Conservation (phyloP, 2,888 invertebrate species). For the Zeuzera pyrina region DNA sequence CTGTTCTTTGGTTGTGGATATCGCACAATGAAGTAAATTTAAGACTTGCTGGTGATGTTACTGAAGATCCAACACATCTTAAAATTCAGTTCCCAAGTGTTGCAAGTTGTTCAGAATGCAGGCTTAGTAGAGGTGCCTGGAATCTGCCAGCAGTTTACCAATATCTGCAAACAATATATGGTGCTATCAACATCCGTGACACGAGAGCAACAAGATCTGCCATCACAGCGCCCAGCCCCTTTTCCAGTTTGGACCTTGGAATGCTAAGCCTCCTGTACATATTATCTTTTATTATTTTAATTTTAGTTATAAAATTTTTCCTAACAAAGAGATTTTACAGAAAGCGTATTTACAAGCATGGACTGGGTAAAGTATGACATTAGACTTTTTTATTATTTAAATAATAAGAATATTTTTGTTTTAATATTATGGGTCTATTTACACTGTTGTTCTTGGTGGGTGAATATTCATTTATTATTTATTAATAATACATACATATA, state of each 20-base stretch:
- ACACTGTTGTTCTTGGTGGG: no score
- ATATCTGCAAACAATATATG: conserved; percentile 73
- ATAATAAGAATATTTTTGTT: neutral
- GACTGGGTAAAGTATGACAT: conserved; percentile 79
- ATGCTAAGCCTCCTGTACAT: conserved; percentile 84
- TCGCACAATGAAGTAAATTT: conserved; percentile 95
- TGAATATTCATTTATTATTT: no score
- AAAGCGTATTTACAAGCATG: conserved; percentile 82
- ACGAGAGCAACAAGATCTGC: conserved; percentile 30
- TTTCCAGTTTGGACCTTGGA: conserved; percentile 80
- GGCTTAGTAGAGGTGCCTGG: conserved; percentile 72
- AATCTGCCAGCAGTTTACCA: conserved; percentile 75
- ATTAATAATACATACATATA: no score
- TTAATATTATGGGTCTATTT: neutral
- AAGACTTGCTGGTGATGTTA: conserved; percentile 86
- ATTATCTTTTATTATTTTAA: conserved; percentile 81
- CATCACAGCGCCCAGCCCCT: conserved; percentile 52
- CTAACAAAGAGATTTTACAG: conserved; percentile 79
- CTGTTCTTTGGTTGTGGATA: conserved; percentile 93
- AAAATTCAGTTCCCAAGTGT: conserved; percentile 91
- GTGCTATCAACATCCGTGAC: conserved; percentile 36
- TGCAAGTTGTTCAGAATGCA: conserved; percentile 79
- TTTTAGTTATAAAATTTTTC: conserved; percentile 84
- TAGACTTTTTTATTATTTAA: conserved; percentile 10
- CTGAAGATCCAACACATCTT: conserved; percentile 92